Percentiles rank a stretch among this genome's conserved stretches.
phyloP scores from a whole-genome alignment of 2,797 vertebrate species.

The Notamacropus eugenii region DNA sequence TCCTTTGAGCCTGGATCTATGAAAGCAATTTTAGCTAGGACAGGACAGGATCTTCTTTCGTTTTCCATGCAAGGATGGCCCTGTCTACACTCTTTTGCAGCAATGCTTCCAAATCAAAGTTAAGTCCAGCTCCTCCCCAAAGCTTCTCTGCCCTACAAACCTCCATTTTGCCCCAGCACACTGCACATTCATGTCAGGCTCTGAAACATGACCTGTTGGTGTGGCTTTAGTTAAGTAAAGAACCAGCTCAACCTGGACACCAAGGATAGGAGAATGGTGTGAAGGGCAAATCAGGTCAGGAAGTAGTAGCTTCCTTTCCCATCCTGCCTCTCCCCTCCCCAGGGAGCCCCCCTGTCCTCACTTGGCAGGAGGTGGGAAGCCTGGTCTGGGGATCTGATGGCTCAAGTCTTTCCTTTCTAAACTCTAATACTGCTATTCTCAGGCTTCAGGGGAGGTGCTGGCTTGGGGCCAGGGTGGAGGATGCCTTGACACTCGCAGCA shows the following conservation, averaged over 20 bases:
- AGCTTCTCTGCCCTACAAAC: background rate
- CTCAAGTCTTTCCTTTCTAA: slow-evolving; percentile 48
- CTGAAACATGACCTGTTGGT: background rate
- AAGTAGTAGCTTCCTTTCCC: background rate
- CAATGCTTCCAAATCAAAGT: background rate
- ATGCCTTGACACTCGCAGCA: slow-evolving; percentile 4
- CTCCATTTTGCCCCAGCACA: background rate
- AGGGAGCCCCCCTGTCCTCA: slow-evolving; percentile 13
- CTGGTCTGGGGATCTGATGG: slow-evolving; percentile 12
- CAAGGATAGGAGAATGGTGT: background rate
- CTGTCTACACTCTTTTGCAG: background rate
- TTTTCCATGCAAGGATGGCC: background rate
- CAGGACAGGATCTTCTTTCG: background rate
- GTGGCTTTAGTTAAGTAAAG: background rate
- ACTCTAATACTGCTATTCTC: slow-evolving; percentile 36
- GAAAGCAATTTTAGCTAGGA: background rate
- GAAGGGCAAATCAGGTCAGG: background rate
- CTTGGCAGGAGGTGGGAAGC: slow-evolving; percentile 6
- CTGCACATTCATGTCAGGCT: background rate
- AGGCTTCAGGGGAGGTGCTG: slow-evolving; percentile 11
- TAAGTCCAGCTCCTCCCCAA: background rate
- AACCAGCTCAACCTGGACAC: background rate
- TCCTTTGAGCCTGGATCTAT: background rate
- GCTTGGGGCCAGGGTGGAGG: background rate
- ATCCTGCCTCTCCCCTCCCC: background rate